These are phyloP conservation scores for Ictalurus punctatus DNA, from an alignment of 2,113 vertebrate genomes.

Conservation along the genomic window DNA sequence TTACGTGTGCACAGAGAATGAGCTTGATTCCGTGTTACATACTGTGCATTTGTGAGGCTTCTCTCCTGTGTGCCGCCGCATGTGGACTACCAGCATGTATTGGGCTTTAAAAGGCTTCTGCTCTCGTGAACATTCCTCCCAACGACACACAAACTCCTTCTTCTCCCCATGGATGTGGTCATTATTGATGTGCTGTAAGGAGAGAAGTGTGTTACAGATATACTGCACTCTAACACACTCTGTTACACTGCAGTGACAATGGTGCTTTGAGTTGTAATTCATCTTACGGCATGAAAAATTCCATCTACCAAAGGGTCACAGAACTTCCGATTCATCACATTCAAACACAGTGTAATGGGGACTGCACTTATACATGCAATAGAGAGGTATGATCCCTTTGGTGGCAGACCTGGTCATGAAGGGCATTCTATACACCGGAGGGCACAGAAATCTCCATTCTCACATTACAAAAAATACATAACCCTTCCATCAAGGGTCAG, in stretches of 20 bases:
- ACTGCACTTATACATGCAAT: conserved; percentile 25
- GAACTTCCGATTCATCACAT: conserved; percentile 58
- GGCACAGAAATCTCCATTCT: conserved; percentile 38
- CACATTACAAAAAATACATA: conserved; percentile 33
- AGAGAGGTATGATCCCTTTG: conserved; percentile 51
- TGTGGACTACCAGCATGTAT: conserved; percentile 99
- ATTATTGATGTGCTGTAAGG: conserved; percentile 92
- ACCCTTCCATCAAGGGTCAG: background rate
- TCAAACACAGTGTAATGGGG: conserved; percentile 48
- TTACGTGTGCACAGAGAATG: background rate
- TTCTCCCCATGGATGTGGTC: conserved; percentile 99
- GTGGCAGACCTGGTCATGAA: conserved; percentile 48
- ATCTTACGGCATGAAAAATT: conserved; percentile 5
- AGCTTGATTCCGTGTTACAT: conserved; percentile 61
- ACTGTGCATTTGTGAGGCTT: conserved; percentile 98
- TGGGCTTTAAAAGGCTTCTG: conserved; percentile 99
- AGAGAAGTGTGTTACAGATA: conserved; percentile 28
- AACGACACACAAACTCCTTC: conserved; percentile 98
- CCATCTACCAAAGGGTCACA: conserved; percentile 61
- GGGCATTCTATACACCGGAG: conserved; percentile 22
- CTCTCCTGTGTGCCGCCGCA: conserved; percentile 95
- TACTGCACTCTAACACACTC: background rate
- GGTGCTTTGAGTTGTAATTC: background rate
- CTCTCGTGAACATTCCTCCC: conserved; percentile 93
- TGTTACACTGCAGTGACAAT: conserved; percentile 5